phyloP scores from a whole-genome alignment of 2,797 vertebrate genomes.

The Danio aesculapii region DNA sequence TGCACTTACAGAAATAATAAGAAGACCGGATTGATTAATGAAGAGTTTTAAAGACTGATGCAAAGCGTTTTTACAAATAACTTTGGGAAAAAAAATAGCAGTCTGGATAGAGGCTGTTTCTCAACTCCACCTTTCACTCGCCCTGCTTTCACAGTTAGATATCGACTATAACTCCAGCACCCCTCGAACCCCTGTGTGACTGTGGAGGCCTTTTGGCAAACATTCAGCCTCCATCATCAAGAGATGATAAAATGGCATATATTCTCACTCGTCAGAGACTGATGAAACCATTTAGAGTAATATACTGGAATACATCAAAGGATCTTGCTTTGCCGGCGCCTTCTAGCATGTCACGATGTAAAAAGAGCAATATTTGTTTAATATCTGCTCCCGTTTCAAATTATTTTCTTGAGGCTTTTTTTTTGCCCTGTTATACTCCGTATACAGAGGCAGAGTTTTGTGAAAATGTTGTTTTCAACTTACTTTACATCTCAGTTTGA shows the following conservation, averaged over 20 bases:
- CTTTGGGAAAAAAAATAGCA: conserved; percentile 69
- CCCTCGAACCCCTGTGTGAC: conserved; percentile 64
- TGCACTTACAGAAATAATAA: conserved; percentile 83
- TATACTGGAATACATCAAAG: conserved; percentile 79
- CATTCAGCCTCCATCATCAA: conserved; percentile 78
- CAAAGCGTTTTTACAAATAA: conserved; percentile 81
- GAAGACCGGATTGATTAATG: conserved; percentile 84
- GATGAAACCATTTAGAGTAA: conserved; percentile 81
- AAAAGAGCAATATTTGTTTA: conserved; percentile 63
- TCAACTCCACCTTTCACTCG: conserved; percentile 29
- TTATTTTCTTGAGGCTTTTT: conserved; percentile 50
- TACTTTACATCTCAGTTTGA: conserved; percentile 1
- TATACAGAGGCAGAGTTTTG: conserved; percentile 14
- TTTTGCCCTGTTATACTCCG: conserved; percentile 15
- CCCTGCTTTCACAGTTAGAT: conserved; percentile 56
- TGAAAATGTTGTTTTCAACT: conserved; percentile 25
- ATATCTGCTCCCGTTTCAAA: conserved; percentile 57
- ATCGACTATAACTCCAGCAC: conserved; percentile 56
- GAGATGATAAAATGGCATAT: conserved; percentile 81
- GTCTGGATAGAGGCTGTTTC: conserved; percentile 53
- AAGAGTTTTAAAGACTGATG: conserved; percentile 86
- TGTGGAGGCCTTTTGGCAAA: conserved; percentile 77
- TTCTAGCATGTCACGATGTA: conserved; percentile 70
- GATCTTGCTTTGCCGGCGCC: conserved; percentile 71
- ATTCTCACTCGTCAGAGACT: conserved; percentile 79